Base-by-base conservation (phyloP, 2,888 invertebrate species). In the Xylota segnis region DNA sequence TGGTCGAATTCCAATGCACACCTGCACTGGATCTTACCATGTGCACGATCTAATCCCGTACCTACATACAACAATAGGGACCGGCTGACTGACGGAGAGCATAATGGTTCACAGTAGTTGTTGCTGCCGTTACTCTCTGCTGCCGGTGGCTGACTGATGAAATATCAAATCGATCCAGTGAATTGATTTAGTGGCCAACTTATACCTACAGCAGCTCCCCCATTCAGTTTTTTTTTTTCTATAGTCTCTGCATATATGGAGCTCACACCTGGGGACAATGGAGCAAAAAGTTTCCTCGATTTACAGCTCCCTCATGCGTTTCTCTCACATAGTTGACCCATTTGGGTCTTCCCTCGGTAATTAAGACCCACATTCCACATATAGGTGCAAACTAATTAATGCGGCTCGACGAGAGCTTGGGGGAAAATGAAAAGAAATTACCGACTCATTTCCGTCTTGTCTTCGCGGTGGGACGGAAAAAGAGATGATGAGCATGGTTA, bases 1-100 rank as follows among this genome's bases (percentile, higher is more conserved):
- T 86, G 72, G 86, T 86, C 82, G 76, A 86, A 86, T 86, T 86
- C 86, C 86, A 86, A 66, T 86, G 86, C 86, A 86, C 86, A 86
- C 86, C 86, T 86, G 86, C 86, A 82, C 82, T 70, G 71, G 75
- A 84, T 84, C 58, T 71, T 81, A 72, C 86, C 82, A 86, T 86
- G 82, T 82, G 86, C 82, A 82, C 82, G 81, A 82, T 72, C 37
- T 61, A 66, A 82, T 56, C 70, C 52, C 79, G 52, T 66, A 61
- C 66, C 32, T 50, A 50, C 58, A 76, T 56, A 77, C 75, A 84
- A 84, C 81, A 84, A 84, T 84, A 81, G 75, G 58, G 52, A 63
- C 78, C 78, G 78, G 61, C 70, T 58, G 79, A 81, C 84, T 70
- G 79, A 81, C 84, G 65, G 78, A 75, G 56, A 50, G 72, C 74